Conservation (phyloP, 2,888 invertebrate genomes). For the Scaptomyza caliginosa region DNA sequence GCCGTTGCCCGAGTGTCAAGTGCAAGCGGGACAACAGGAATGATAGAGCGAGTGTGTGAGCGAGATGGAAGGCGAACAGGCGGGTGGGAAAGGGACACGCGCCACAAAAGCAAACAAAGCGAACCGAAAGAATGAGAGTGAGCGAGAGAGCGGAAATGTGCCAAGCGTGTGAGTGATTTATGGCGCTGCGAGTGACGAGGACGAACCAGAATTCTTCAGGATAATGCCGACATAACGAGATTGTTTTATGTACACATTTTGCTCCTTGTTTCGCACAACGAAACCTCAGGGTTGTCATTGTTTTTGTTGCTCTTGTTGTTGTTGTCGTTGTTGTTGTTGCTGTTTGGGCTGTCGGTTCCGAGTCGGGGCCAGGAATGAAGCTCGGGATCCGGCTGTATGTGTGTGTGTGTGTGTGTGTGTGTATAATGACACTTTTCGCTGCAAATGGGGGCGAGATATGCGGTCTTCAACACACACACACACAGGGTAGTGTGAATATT, state of each 20-base stretch:
- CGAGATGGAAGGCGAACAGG: conserved; percentile 2
- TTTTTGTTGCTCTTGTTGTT: too few relatives aligned
- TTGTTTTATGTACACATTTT: conserved; percentile 81
- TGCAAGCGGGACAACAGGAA: conserved; percentile 53
- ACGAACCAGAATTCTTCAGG: conserved; percentile 82
- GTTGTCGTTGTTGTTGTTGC: conserved; percentile 31
- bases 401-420: conserved; percentile 32
- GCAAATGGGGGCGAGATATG: conserved; percentile 65
- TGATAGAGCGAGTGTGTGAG: background rate
- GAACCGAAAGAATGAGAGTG: conserved; percentile 8
- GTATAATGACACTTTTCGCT: conserved; percentile 71
- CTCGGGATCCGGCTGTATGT: conserved; percentile 16
- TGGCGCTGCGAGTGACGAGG: conserved; percentile 82
- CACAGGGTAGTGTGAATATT: conserved; percentile 29
- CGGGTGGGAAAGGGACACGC: conserved; percentile 46
- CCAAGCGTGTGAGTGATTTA: conserved; percentile 83
- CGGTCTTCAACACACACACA: conserved; percentile 44
- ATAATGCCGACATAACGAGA: conserved; percentile 83
- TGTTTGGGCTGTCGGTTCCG: conserved; percentile 31
- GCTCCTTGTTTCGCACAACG: conserved; percentile 49
- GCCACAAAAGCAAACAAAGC: conserved; percentile 43
- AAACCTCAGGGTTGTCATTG: conserved; percentile 26
- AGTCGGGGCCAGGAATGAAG: conserved; percentile 15
- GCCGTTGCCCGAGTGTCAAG: conserved; percentile 38
- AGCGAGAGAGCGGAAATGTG: conserved; percentile 61